Base-by-base conservation (phyloP, 2,797 vertebrate genomes). In the Alauda arvensis region DNA sequence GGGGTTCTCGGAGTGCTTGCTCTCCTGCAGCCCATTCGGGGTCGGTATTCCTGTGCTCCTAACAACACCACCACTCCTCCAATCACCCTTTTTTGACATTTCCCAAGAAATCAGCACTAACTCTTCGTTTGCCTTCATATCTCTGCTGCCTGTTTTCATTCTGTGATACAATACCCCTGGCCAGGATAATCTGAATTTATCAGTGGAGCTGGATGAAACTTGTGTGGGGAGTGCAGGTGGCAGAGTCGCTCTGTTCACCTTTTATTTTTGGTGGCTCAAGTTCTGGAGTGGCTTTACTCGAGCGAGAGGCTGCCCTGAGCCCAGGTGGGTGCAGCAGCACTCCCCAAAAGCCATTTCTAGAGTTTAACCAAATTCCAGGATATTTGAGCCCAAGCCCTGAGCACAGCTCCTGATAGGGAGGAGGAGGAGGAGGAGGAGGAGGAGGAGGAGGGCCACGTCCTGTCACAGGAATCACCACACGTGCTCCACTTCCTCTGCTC, bases 401-500 rank as follows among this genome's bases (percentile, higher is more conserved):
- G 91, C 81, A 85, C 63, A 85, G 26, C 71, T 67, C 79, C 83
- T 85, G 92, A 76, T 18, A 51, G 37, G 48, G 40, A 40, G 56
- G 17, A 53, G 42, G 42, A 85, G 84, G 90, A 40, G 56, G 17
- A 53, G 42, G 42, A 85, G 84, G 90, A 53, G 42, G 42, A 85
- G 84, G 90, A 86, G 62, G 85, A 86, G 70, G 89, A 94, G 83
- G 83, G 80, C 86, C 85, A 78, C 6, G 23, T 93, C 85, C 93
- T 86, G 89, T 93, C 75, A 93, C 69, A 85, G 94, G 95, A 93
- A 92, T 96, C 88, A 92, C 92, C 90, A 92, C 39, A 61, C 10
- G 18, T 90, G 91, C 95, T 95, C 92, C 88, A 93, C 95, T 96
- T 96, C 96, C 96, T 96, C 95, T 51, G 78, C 77, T 94, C 77